Conservation (phyloP, 2,888 invertebrate species). For the Hedychridium roseum region DNA sequence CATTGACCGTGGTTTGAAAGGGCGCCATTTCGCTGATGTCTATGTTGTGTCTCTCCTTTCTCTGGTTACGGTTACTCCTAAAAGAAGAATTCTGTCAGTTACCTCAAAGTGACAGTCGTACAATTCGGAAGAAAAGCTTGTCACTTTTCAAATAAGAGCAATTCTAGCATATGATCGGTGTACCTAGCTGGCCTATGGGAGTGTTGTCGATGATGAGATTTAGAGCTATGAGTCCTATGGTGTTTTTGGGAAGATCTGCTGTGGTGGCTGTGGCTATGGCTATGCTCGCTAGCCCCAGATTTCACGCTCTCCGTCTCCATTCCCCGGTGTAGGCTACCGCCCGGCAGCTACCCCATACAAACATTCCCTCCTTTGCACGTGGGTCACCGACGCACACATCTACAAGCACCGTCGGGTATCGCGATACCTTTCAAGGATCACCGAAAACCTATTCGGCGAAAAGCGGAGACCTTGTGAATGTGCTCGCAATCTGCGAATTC, state of each 20-base stretch:
- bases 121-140: not conserved
- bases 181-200: conserved; percentile 76
- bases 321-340: conserved; percentile 62
- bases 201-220: conserved; percentile 70
- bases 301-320: conserved; percentile 96
- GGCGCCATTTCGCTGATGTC: conserved; percentile 79
- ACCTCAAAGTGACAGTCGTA: not conserved
- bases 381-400: conserved; percentile 26
- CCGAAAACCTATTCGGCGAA: not conserved
- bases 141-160: not conserved
- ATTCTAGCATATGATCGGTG: conserved; percentile 10
- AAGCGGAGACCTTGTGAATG: conserved; percentile 10
- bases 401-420: conserved; percentile 19
- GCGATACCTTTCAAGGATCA: not conserved
- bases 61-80: conserved; percentile 73
- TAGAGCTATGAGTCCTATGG: conserved; percentile 52
- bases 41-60: conserved; percentile 67
- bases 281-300: conserved; percentile 81
- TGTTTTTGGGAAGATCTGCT: conserved; percentile 56
- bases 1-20: conserved; percentile 85
- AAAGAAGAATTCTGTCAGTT: not conserved
- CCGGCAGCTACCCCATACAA: conserved; percentile 64
- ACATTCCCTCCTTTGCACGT: conserved; percentile 47
- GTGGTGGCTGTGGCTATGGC: conserved; percentile 74
- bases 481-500: conserved; percentile 10